phyloP scores from a whole-genome alignment of 2,797 vertebrate species.

The Mycteria americana region DNA sequence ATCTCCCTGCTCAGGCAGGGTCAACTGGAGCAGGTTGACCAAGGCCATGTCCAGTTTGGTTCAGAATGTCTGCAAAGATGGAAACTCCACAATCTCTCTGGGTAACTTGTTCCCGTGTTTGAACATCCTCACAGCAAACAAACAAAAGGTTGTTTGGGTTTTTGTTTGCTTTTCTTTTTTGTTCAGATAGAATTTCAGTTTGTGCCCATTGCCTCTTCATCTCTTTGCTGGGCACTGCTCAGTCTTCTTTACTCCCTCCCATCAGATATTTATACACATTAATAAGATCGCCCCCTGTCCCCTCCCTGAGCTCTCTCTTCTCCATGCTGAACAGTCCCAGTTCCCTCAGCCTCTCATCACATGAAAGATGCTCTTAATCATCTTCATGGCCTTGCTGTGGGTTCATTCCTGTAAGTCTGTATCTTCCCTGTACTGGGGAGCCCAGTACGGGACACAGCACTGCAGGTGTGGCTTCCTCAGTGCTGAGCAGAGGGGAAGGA shows the following conservation, averaged over 20 bases:
- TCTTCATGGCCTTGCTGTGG: background rate
- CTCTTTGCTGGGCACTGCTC: background rate
- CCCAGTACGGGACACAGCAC: too few species aligned
- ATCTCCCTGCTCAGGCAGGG: background rate
- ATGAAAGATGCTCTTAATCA: background rate
- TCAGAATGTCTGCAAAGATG: background rate
- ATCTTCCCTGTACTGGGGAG: background rate
- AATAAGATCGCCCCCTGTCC: background rate
- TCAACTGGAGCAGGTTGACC: background rate
- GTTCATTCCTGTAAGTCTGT: accelerated
- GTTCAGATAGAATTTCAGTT: background rate
- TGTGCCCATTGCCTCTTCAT: background rate
- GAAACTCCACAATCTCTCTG: background rate
- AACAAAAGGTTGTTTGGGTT: too few species aligned
- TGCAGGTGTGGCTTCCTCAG: background rate
- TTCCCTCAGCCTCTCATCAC: background rate
- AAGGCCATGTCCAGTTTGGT: background rate
- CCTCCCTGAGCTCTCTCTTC: background rate
- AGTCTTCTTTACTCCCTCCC: background rate
- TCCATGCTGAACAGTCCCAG: background rate
- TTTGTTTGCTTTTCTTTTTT: background rate
- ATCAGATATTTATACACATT: background rate
- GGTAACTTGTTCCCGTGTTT: background rate
- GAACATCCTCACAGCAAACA: background rate
- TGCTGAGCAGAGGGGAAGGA: background rate